Conservation (phyloP, 2,797 vertebrate species). For the Ceyx erithaca region DNA sequence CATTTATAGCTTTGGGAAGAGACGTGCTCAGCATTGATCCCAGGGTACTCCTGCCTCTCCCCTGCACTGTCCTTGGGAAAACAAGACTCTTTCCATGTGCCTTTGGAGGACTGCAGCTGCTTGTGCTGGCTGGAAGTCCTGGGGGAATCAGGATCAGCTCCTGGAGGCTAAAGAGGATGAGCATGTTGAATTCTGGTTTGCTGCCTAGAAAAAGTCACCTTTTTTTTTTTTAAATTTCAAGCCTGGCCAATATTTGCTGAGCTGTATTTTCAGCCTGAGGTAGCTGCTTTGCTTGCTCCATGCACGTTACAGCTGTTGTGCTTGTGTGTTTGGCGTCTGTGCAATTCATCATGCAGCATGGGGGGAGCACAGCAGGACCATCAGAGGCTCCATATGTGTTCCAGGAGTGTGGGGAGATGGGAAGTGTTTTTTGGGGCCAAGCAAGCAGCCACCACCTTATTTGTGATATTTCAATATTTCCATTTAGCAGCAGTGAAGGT, state of each 20-base stretch:
- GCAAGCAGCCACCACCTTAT: neutral
- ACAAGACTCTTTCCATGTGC: neutral
- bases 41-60: neutral
- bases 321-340: fast-evolving
- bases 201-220: neutral
- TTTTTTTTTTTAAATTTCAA: neutral
- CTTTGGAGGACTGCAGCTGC: neutral
- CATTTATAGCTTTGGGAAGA: neutral
- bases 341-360: fast-evolving
- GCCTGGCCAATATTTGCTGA: neutral
- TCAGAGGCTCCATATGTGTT: fast-evolving
- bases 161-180: fast-evolving
- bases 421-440: neutral
- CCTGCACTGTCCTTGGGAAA: neutral
- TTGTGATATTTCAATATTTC: neutral
- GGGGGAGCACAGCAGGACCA: neutral
- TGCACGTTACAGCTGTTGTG: neutral
- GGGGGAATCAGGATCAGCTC: neutral
- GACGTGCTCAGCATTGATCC: neutral
- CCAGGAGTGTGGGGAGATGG: neutral
- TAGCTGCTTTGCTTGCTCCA: neutral
- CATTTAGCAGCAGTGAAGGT: neutral
- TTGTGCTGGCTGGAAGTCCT: neutral
- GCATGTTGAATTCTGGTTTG: neutral
- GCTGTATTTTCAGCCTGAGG: neutral